These are phyloP conservation scores for Drosophila mauritiana DNA, from an alignment of 1,140 invertebrate genomes.

Conservation along the genomic window DNA sequence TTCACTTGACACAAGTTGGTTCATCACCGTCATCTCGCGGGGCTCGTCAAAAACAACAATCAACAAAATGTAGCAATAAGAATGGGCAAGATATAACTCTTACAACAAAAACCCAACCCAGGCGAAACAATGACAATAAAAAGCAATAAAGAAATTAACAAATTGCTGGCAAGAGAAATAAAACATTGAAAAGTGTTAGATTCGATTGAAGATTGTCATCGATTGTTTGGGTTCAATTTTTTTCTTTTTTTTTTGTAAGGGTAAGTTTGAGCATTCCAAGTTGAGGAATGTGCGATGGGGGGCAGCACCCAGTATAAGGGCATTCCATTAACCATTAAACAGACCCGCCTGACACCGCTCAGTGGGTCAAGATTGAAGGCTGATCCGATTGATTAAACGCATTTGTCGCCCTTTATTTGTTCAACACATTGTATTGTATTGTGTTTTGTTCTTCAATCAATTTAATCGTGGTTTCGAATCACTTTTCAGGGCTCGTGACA, in stretches of 20 bases:
- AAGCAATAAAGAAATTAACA: conserved; percentile 82
- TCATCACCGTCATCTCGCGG: conserved; percentile 21
- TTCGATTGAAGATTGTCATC: conserved; percentile 77
- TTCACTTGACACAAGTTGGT: conserved; percentile 26
- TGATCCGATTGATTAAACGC: conserved; percentile 72
- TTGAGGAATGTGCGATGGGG: conserved; percentile 26
- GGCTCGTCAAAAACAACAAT: conserved; percentile 40
- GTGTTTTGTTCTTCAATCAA: conserved; percentile 44
- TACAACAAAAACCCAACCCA: conserved; percentile 21
- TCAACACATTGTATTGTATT: conserved; percentile 40
- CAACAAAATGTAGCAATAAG: conserved; percentile 64
- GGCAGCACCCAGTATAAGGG: conserved; percentile 19
- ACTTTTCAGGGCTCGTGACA: conserved; percentile 59
- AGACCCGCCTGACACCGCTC: conserved; percentile 16
- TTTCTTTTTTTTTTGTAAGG: not conserved
- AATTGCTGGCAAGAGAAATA: conserved; percentile 47
- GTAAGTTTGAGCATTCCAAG: conserved; percentile 56
- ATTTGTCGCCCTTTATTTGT: conserved; percentile 45
- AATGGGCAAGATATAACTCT: conserved; percentile 42
- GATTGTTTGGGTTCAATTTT: conserved; percentile 37
- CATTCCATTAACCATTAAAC: conserved; percentile 24
- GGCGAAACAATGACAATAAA: conserved; percentile 71
- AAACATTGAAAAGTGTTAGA: conserved; percentile 75
- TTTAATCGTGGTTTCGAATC: conserved; percentile 65
- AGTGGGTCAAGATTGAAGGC: conserved; percentile 77